These are phyloP conservation scores for Lateolabrax maculatus DNA, from an alignment of 2,797 vertebrate genomes.

Conservation along the genomic window DNA sequence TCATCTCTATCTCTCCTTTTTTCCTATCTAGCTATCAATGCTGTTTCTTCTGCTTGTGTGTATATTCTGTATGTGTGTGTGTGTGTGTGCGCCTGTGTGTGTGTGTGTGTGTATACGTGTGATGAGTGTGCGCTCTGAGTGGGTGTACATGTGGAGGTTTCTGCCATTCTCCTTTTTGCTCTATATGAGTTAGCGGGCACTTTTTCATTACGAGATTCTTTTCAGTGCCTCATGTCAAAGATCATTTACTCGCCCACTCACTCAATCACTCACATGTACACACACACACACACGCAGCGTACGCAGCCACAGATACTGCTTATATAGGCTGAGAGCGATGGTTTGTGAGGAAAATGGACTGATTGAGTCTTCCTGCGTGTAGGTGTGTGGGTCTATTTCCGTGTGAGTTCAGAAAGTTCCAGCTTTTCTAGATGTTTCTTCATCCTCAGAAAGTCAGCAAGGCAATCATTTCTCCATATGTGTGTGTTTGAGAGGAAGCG, in stretches of 20 bases:
- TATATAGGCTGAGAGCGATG: constrained; percentile 36
- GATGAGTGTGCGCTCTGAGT: constrained; percentile 17
- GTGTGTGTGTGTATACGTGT: background rate
- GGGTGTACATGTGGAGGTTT: constrained; percentile 47
- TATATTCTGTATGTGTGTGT: constrained; percentile 2
- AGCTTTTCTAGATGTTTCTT: constrained; percentile 42
- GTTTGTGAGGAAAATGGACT: constrained; percentile 42
- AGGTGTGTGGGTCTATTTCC: constrained; percentile 52
- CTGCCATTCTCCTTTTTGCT: constrained; percentile 46
- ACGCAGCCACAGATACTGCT: constrained; percentile 16
- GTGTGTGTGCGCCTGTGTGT: background rate
- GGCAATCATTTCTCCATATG: background rate
- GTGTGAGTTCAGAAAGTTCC: constrained; percentile 44
- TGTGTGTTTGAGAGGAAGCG: background rate
- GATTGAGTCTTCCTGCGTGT: constrained; percentile 36
- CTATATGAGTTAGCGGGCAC: constrained; percentile 53
- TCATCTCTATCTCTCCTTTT: constrained; percentile 25
- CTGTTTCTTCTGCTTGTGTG: constrained; percentile 14
- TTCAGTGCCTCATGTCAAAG: constrained; percentile 69
- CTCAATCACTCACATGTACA: constrained; percentile 6
- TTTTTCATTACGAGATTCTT: constrained; percentile 70
- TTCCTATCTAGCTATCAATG: constrained; percentile 24
- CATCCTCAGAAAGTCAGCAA: constrained; percentile 23
- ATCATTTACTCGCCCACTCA: constrained; percentile 52
- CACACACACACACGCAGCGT: constrained; percentile 1